Conservation (phyloP, 2,113 vertebrate genomes). For the Hystrix brachyura region DNA sequence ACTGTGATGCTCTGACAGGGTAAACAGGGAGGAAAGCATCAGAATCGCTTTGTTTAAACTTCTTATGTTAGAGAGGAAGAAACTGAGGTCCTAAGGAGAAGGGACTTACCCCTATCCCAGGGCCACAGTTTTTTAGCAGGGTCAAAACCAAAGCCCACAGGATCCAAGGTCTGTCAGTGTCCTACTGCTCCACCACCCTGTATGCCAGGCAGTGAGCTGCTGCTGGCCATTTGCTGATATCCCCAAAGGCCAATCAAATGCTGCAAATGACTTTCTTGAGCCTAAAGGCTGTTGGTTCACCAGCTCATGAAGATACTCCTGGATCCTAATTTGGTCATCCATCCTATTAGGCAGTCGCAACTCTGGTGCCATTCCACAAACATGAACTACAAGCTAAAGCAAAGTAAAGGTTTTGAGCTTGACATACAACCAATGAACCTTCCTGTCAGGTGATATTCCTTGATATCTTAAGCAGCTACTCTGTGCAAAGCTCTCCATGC, state of each 20-base stretch:
- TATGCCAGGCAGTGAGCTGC: background rate
- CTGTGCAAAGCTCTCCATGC: background rate
- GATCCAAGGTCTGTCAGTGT: background rate
- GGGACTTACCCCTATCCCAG: background rate
- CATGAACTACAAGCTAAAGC: background rate
- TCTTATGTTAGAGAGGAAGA: background rate
- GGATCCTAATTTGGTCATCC: background rate
- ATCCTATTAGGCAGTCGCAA: background rate
- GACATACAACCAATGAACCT: background rate
- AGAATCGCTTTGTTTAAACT: background rate
- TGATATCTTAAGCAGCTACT: background rate
- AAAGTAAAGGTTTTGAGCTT: constrained; percentile 8
- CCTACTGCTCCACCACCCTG: background rate
- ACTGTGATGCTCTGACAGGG: background rate
- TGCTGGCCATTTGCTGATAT: background rate
- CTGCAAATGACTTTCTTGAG: background rate
- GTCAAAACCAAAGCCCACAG: background rate
- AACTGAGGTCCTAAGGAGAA: background rate
- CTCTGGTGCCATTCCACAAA: background rate
- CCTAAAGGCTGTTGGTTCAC: background rate
- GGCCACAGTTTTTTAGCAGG: background rate
- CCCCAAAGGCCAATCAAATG: background rate
- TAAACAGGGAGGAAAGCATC: background rate
- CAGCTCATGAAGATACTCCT: background rate
- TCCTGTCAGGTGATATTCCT: background rate